These are phyloP conservation scores for Bradypodion ventrale DNA, from an alignment of 2,797 vertebrate genomes.

Conservation along the genomic window DNA sequence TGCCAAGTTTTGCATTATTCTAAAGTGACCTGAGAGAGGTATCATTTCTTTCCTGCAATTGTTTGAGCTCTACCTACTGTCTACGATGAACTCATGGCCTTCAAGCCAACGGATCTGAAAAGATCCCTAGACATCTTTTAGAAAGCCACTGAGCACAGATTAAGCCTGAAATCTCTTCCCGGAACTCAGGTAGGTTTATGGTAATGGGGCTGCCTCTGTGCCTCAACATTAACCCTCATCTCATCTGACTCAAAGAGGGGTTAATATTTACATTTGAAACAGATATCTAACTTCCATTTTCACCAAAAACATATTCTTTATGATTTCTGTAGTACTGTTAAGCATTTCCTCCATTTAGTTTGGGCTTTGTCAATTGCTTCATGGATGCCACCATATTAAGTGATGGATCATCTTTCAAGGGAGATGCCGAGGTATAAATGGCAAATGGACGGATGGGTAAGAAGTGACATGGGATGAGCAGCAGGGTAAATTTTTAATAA, in stretches of 20 bases:
- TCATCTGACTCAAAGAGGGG: no score
- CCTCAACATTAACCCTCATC: background rate
- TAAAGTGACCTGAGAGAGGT: no score
- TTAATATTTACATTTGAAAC: background rate
- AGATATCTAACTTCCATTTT: conserved; percentile 12
- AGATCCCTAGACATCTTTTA: background rate
- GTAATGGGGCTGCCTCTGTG: background rate
- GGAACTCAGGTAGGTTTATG: background rate
- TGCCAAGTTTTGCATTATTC: no score
- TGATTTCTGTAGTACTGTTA: background rate
- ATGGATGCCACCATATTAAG: conserved; percentile 16
- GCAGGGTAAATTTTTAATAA: conserved; percentile 75
- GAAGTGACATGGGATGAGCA: conserved; percentile 61
- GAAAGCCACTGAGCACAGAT: background rate
- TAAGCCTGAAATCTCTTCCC: background rate
- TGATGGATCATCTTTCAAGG: conserved; percentile 16
- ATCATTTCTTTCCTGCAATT: no score
- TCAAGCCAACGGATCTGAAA: background rate
- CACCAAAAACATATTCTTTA: background rate
- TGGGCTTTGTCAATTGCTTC: conserved; percentile 12
- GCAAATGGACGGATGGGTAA: background rate
- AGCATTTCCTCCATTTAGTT: conserved; percentile 13
- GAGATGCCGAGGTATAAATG: fast-evolving
- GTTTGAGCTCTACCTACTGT: background rate
- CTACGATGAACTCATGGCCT: background rate